Conservation (phyloP, 1,140 invertebrate species). For the fruit fly (Drosophila melanogaster) region DNA sequence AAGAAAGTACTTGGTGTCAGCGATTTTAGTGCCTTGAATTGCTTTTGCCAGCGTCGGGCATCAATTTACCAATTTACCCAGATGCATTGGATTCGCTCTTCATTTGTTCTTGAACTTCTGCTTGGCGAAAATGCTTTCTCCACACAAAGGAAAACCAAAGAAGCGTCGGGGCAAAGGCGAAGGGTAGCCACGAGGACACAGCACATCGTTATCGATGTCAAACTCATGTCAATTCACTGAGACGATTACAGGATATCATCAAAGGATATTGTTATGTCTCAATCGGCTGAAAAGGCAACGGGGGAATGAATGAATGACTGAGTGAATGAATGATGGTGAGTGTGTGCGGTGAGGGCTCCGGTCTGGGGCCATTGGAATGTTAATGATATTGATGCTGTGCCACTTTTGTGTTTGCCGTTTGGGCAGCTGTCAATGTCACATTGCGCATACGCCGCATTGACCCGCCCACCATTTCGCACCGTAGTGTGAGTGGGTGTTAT, state of each 20-base stretch:
- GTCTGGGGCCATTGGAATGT: constrained; percentile 38
- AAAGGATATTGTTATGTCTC: constrained; percentile 82
- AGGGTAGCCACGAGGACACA: not conserved
- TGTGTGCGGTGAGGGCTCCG: not conserved
- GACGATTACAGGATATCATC: constrained; percentile 77
- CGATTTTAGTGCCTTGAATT: constrained; percentile 26
- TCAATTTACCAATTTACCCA: constrained; percentile 43
- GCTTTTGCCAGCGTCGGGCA: constrained; percentile 13
- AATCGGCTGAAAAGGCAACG: constrained; percentile 49
- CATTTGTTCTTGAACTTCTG: constrained; percentile 42
- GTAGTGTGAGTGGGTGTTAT: not conserved
- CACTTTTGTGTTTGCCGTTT: constrained; percentile 48
- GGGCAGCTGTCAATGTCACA: constrained; percentile 68
- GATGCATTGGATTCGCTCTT: constrained; percentile 44
- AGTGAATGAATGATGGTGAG: not conserved
- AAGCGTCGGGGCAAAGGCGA: not conserved
- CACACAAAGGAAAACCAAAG: constrained; percentile 1
- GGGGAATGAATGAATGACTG: not conserved
- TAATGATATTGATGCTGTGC: constrained; percentile 54
- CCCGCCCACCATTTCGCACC: constrained; percentile 33
- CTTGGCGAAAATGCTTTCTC: not conserved
- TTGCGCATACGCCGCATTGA: constrained; percentile 69
- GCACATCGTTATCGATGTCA: constrained; percentile 75
- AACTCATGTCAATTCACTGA: constrained; percentile 79
- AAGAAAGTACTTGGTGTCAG: constrained; percentile 33